Evolutionary conservation across 2,797 vertebrate genomes (phyloP).

Genomic region (Tympanoctomys barrerae): DNA sequence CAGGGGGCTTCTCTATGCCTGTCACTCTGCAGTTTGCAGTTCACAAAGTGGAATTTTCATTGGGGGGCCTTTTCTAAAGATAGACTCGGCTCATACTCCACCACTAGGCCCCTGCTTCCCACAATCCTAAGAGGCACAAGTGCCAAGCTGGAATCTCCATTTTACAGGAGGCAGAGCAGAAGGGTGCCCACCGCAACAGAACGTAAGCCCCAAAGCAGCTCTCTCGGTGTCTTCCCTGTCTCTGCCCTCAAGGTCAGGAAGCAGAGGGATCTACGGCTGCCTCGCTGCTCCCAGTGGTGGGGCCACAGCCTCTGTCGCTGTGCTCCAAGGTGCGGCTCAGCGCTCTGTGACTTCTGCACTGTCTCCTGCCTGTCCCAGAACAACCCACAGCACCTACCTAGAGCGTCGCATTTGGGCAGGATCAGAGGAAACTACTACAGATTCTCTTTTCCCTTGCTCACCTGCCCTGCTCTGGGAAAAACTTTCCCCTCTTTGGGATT

Average conservation of each 20-base stretch:
- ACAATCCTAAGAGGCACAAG: neutral
- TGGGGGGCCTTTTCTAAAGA: neutral
- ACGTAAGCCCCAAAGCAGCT: neutral
- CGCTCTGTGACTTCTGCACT: neutral
- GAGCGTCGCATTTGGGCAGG: neutral
- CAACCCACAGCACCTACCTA: neutral
- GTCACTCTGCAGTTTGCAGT: neutral
- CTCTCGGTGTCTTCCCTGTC: neutral
- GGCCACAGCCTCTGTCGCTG: rapidly evolving
- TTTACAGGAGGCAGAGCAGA: neutral
- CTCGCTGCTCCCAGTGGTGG: too few species aligned
- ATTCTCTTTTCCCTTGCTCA: neutral
- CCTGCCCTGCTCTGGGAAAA: too few species aligned
- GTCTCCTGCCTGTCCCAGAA: neutral
- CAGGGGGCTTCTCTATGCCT: neutral
- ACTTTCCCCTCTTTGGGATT: neutral
- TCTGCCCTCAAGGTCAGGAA: neutral
- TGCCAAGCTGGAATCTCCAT: neutral
- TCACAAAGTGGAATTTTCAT: neutral
- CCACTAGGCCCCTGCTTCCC: too few species aligned
- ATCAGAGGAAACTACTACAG: neutral
- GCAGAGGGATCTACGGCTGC: too few species aligned
- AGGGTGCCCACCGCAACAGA: neutral
- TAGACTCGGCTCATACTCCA: neutral
- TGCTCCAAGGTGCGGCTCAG: neutral